These are phyloP conservation scores for Mnemiopsis leidyi DNA, from an alignment of 37 sponge, comb jelly and placozoan genomes.

Conservation along the genomic window DNA sequence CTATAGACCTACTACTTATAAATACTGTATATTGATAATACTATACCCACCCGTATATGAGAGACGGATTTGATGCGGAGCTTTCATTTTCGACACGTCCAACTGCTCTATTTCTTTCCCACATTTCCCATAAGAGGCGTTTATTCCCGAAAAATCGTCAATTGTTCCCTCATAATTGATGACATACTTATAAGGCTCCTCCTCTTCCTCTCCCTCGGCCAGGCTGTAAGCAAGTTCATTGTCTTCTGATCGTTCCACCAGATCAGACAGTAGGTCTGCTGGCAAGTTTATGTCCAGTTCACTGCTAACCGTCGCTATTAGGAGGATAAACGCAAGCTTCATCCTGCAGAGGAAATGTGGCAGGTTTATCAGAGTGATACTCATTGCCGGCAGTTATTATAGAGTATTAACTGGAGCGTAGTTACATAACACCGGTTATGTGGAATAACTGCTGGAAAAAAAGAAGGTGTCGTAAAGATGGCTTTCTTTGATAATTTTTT, in stretches of 20 bases:
- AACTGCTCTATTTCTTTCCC: conserved; percentile 28
- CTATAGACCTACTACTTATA: too few relatives aligned
- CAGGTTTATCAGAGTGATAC: too few relatives aligned
- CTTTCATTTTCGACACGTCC: conserved; percentile 6
- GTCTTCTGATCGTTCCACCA: background rate
- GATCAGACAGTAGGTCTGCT: background rate
- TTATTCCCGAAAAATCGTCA: background rate
- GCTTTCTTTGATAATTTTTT: too few relatives aligned
- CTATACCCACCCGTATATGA: background rate
- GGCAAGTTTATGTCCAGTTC: background rate
- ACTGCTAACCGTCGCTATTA: too few relatives aligned
- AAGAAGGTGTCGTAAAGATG: too few relatives aligned
- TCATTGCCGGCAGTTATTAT: too few relatives aligned
- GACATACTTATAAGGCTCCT: background rate
- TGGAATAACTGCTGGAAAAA: too few relatives aligned
- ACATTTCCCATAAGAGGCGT: background rate
- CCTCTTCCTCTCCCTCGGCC: background rate
- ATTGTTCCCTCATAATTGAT: background rate
- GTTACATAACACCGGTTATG: too few relatives aligned
- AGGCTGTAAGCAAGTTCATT: background rate
- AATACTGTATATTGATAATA: too few relatives aligned
- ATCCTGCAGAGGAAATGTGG: too few relatives aligned
- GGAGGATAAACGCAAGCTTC: too few relatives aligned
- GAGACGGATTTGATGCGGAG: conserved; percentile 24
- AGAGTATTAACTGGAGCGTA: too few relatives aligned